Percentiles rank a stretch among this genome's conserved stretches.
These are phyloP conservation scores for Acrobasis consociella DNA, from an alignment of 2,888 invertebrate genomes.

Conservation along the genomic window DNA sequence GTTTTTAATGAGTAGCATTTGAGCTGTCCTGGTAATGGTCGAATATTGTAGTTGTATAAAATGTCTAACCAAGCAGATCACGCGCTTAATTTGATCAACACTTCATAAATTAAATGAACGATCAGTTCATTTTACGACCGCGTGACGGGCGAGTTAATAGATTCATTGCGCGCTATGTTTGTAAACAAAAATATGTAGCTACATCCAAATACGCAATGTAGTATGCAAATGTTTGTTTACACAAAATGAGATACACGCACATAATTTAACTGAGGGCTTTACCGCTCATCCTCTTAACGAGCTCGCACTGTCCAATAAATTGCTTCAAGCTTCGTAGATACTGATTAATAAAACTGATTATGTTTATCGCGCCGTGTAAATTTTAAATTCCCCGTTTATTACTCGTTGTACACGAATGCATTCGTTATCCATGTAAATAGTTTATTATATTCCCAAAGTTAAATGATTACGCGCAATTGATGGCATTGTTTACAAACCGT, in stretches of 20 bases:
- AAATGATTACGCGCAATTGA: constrained; percentile 15
- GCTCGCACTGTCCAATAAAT: constrained; percentile 68
- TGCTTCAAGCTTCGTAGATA: constrained; percentile 62
- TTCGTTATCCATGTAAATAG: constrained; percentile 18
- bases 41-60: background rate
- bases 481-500: constrained; percentile 14
- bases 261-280: constrained; percentile 66
- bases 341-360: constrained; percentile 64
- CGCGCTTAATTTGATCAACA: background rate
- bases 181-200: constrained; percentile 14
- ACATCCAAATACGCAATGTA: constrained; percentile 12
- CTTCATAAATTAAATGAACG: constrained; percentile 19
- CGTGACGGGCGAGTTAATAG: constrained; percentile 14
- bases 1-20: background rate
- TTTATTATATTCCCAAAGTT: constrained; percentile 12
- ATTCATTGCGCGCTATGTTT: constrained; percentile 17
- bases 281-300: constrained; percentile 68
- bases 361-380: constrained; percentile 56
- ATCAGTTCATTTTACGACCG: constrained; percentile 14
- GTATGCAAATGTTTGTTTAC: constrained; percentile 47
- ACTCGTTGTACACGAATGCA: constrained; percentile 12
- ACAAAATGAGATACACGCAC: constrained; percentile 54
- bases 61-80: background rate
- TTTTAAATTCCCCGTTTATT: constrained; percentile 34
- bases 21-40: background rate